Base-by-base conservation (phyloP, 2,888 invertebrate genomes). In the Lasiommata megera region DNA sequence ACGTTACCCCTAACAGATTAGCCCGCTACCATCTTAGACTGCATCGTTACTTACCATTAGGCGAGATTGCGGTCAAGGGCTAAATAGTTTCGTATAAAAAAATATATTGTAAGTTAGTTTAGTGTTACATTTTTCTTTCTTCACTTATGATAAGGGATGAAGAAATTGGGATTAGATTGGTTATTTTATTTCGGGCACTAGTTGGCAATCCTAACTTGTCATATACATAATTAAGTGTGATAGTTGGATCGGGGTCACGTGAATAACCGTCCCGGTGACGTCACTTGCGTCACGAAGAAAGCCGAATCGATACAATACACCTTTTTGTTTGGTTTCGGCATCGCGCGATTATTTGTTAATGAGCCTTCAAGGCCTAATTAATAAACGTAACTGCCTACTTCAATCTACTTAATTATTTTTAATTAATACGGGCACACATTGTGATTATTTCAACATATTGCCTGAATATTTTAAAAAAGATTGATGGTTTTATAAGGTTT, bases 261-360 rank as follows among this genome's bases (percentile, higher is more conserved):
- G 23, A 41, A 41, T 29, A 43, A 44, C 28, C 14, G 44, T 6
- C 14, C 9, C 9, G 44, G 8, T 44, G 44, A 44, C 44, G 44
- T 44, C 12, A 44, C 28, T 28, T 8, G 44, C 44, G 44, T 44
- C 44, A 44, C 44, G 28, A 44, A 44, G 44, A 29, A 44, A 12
- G 12, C 44, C 9, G 44, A 44, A 34, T 44, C 43, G 28, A 44
- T 44, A 29, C 44, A 29, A 14, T 23, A 43, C 23, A 28, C 40
- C 17, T 44, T 44, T 44, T 44, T 29, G 44, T 44, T 12, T 41
- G 8, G 23, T 43, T 12, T 7, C n/a, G 6, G 43, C 23, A 12
- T 23, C 23, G 12, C 23, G n/a, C 43, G 43, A 43, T 43, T 43
- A 23, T 28, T 28, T 44, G 28, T 12, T 29, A 44, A 44, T 44